Conservation (phyloP, 1,140 invertebrate genomes). For the Eriocheir sinensis region DNA sequence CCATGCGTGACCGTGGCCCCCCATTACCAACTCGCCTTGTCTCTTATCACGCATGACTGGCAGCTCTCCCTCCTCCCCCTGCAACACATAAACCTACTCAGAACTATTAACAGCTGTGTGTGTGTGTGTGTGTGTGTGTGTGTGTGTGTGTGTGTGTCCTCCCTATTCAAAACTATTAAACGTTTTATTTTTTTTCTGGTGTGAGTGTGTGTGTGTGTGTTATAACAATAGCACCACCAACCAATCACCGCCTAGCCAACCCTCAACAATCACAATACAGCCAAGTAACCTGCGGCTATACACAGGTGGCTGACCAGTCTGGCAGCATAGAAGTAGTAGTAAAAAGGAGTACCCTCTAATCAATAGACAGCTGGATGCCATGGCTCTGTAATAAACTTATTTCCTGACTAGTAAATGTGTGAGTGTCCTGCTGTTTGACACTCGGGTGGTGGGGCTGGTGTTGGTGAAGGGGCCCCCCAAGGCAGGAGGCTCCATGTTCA, state of each 20-base stretch:
- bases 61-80: conserved; percentile 73
- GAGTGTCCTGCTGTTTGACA: neutral
- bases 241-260: too few species aligned
- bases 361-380: conserved; percentile 15
- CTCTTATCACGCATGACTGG: conserved; percentile 68
- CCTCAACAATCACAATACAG: neutral
- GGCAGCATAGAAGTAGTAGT: too few species aligned
- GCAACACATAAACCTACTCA: conserved; percentile 77
- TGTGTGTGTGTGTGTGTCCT: neutral
- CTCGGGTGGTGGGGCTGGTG: neutral
- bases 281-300: neutral
- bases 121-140: neutral
- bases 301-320: neutral
- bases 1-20: conserved; percentile 44
- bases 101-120: conserved; percentile 41
- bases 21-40: conserved; percentile 59
- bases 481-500: neutral
- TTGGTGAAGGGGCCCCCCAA: neutral
- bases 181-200: too few species aligned
- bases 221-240: conserved; percentile 62
- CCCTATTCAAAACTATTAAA: conserved; percentile 68
- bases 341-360: too few species aligned
- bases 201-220: neutral
- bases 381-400: conserved; percentile 32
- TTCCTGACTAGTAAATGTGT: conserved; percentile 41